Evolutionary conservation across 2,797 vertebrate genomes (phyloP).

Genomic region (Pangasius larnaudii): DNA sequence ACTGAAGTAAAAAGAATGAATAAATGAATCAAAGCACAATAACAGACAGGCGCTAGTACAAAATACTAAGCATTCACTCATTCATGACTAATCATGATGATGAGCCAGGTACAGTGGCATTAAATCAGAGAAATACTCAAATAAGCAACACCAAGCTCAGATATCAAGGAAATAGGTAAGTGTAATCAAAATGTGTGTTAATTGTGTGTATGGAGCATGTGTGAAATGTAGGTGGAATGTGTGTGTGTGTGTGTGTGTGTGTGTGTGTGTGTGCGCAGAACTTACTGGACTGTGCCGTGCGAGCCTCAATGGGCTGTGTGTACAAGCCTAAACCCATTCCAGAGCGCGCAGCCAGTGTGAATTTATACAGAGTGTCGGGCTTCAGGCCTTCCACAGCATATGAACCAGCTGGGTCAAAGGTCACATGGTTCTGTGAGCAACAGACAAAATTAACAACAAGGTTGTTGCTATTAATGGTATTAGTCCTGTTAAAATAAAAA

Average conservation of each 20-base stretch:
- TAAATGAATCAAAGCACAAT: neutral
- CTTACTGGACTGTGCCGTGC: conserved; percentile 94
- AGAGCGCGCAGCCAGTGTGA: conserved; percentile 90
- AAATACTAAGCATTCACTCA: neutral
- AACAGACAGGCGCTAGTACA: neutral
- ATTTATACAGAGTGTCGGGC: conserved; percentile 88
- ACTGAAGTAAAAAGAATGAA: neutral
- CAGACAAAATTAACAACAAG: neutral
- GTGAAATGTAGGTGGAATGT: neutral
- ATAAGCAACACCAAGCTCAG: neutral
- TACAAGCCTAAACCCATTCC: conserved; percentile 90
- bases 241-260: too few species aligned
- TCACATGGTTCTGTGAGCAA: conserved; percentile 81
- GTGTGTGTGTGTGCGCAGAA: conserved; percentile 50
- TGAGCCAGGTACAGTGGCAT: neutral
- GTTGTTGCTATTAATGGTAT: neutral
- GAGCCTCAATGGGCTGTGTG: conserved; percentile 82
- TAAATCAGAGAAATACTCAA: neutral
- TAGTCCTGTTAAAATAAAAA: neutral
- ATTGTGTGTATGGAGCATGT: neutral
- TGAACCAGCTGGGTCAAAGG: conserved; percentile 83
- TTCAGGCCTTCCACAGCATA: conserved; percentile 89
- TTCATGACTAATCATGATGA: neutral
- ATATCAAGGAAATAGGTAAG: neutral
- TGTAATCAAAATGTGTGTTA: neutral